Percentiles rank a stretch among this genome's conserved stretches.
phyloP scores from a whole-genome alignment of 1,140 invertebrate genomes.

The Medauroidea extradentata region DNA sequence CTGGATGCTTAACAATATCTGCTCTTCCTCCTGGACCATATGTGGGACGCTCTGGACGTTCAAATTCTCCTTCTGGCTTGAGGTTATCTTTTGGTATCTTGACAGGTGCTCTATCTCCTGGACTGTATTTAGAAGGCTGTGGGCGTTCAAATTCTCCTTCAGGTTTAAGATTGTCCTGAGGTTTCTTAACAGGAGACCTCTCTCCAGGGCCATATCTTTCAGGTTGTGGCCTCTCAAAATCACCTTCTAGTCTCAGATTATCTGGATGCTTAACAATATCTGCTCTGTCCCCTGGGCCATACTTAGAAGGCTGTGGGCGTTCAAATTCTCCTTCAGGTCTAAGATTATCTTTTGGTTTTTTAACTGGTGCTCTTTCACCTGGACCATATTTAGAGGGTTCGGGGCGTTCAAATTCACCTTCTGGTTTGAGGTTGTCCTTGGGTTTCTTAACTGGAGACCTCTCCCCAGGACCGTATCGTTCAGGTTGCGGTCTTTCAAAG shows the following conservation, averaged over 20 bases:
- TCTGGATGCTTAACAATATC: slow-evolving; percentile 48
- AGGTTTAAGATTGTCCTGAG: slow-evolving; percentile 45
- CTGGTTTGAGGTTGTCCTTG: slow-evolving; percentile 46
- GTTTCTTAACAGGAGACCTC: slow-evolving; percentile 22
- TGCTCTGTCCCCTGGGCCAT: slow-evolving; percentile 36
- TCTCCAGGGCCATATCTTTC: slow-evolving; percentile 6
- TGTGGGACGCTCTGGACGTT: slow-evolving; percentile 31
- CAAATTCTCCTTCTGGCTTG: slow-evolving; percentile 36
- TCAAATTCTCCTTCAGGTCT: slow-evolving; percentile 50
- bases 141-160: slow-evolving; percentile 45
- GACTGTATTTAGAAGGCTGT: slow-evolving; percentile 10
- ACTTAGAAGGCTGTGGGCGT: slow-evolving; percentile 32
- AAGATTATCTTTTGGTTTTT: slow-evolving; percentile 51
- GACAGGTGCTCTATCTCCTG: slow-evolving; percentile 42
- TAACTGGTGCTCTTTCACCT: slow-evolving; percentile 36
- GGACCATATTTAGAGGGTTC: slow-evolving; percentile 27
- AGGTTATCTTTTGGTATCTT: slow-evolving; percentile 34
- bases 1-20: slow-evolving; percentile 37
- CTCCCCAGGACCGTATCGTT: slow-evolving; percentile 36
- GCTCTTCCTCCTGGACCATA: slow-evolving; percentile 45
- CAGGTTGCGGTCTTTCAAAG: slow-evolving; percentile 46
- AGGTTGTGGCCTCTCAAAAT: slow-evolving; percentile 50
- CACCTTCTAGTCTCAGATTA: slow-evolving; percentile 58
- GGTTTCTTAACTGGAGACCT: slow-evolving; percentile 34
- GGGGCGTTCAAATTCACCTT: slow-evolving; percentile 44